These are phyloP conservation scores for Deilephila porcellus DNA, from an alignment of 2,888 invertebrate genomes.

Conservation along the genomic window DNA sequence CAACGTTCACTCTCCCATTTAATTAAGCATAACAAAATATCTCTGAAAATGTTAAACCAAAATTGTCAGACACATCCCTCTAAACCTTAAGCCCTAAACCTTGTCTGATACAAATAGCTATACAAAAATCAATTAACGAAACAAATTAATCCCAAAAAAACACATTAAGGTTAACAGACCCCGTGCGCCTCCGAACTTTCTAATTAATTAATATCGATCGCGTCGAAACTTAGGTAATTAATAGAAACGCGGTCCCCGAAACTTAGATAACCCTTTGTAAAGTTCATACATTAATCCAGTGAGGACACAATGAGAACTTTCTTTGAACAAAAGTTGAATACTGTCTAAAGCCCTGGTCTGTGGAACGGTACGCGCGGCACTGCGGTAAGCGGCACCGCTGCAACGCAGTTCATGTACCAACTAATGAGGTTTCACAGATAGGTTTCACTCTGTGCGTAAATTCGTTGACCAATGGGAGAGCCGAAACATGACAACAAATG, in stretches of 20 bases:
- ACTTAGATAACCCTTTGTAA: conserved; percentile 78
- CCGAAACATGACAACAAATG: too few species aligned
- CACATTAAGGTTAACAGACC: conserved; percentile 15
- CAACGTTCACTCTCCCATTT: too few species aligned
- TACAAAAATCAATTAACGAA: conserved; percentile 1
- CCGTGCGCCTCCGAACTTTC: conserved; percentile 46
- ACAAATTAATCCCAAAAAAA: conserved; percentile 16
- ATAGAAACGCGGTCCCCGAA: conserved; percentile 76
- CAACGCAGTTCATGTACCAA: too few species aligned
- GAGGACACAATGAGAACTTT: conserved; percentile 73
- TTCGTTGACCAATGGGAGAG: too few species aligned
- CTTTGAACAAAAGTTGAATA: conserved; percentile 55
- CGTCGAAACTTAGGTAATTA: conserved; percentile 74
- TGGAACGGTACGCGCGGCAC: too few species aligned
- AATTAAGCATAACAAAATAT: not conserved
- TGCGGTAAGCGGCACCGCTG: too few species aligned
- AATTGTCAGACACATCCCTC: not conserved
- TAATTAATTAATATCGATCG: conserved; percentile 78
- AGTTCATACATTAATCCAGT: conserved; percentile 78
- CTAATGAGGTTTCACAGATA: too few species aligned
- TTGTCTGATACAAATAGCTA: not conserved
- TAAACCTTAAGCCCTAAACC: not conserved
- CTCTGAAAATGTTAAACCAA: not conserved
- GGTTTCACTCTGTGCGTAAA: too few species aligned
- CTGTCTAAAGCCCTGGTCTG: too few species aligned